Conservation (phyloP, 2,113 vertebrate genomes). For the Catharus bicknelli region DNA sequence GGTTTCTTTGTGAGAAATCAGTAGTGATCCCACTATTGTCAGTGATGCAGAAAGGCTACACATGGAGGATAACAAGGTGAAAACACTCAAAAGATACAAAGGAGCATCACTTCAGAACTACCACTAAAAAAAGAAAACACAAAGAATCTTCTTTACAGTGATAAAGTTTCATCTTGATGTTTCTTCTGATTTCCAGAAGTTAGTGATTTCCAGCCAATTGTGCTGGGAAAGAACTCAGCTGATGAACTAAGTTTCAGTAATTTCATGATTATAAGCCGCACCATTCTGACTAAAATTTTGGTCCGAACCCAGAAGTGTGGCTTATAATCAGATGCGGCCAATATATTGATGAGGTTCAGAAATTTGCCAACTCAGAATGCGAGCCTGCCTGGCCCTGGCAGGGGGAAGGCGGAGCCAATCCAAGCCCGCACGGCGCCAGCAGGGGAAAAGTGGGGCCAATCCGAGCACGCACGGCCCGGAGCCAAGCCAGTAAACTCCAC, state of each 20-base stretch:
- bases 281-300: too few species aligned
- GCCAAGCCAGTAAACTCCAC: too few species aligned
- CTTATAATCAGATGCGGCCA: too few species aligned
- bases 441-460: too few species aligned
- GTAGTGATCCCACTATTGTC: not conserved
- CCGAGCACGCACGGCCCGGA: too few species aligned
- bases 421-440: too few species aligned
- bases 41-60: not conserved
- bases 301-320: too few species aligned
- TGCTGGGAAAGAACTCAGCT: not conserved
- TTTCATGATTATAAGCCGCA: too few species aligned
- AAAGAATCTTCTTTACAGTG: not conserved
- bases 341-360: too few species aligned
- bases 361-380: too few species aligned
- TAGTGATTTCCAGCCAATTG: not conserved
- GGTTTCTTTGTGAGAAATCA: not conserved
- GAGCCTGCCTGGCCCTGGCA: too few species aligned
- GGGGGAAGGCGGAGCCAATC: too few species aligned
- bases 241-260: not conserved
- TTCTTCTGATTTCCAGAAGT: not conserved
- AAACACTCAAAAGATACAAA: not conserved
- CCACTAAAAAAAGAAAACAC: not conserved
- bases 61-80: not conserved
- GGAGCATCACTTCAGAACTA: not conserved
- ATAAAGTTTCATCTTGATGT: not conserved